Evolutionary conservation across 2,888 invertebrate species (phyloP).

Genomic region (Tipula lateralis): DNA sequence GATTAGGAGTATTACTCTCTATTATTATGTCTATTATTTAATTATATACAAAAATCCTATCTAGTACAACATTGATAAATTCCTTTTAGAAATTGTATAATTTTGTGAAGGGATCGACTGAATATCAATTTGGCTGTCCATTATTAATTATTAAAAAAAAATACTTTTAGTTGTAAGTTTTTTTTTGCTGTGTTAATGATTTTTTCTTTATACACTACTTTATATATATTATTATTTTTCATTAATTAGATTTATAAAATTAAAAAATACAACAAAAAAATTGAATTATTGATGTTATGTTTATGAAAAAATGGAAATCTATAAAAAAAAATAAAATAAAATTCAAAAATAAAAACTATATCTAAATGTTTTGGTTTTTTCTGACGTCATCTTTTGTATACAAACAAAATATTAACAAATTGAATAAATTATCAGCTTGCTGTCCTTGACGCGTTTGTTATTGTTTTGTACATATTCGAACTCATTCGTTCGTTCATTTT

Average conservation of each 20-base stretch:
- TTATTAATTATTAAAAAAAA: not conserved
- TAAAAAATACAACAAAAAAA: not conserved
- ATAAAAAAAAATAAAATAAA: not conserved
- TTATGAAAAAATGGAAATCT: not conserved
- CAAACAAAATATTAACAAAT: not conserved
- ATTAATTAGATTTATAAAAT: not conserved
- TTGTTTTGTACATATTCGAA: not conserved
- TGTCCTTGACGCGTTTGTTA: not conserved
- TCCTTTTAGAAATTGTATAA: not conserved
- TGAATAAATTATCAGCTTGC: not conserved
- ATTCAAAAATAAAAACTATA: not conserved
- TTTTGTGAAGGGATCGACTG: not conserved
- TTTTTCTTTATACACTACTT: not conserved
- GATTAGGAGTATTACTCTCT: not conserved
- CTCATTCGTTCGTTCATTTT: not conserved
- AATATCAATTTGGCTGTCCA: constrained; percentile 29
- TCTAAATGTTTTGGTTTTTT: not conserved
- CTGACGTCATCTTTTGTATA: not conserved
- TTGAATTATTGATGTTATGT: not conserved
- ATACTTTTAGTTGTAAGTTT: not conserved
- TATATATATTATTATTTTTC: not conserved
- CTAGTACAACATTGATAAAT: not conserved
- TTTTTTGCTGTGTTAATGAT: not conserved
- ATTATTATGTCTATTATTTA: not conserved
- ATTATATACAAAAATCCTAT: not conserved